phyloP scores from a whole-genome alignment of 2,797 vertebrate genomes.

The Agapornis canus region DNA sequence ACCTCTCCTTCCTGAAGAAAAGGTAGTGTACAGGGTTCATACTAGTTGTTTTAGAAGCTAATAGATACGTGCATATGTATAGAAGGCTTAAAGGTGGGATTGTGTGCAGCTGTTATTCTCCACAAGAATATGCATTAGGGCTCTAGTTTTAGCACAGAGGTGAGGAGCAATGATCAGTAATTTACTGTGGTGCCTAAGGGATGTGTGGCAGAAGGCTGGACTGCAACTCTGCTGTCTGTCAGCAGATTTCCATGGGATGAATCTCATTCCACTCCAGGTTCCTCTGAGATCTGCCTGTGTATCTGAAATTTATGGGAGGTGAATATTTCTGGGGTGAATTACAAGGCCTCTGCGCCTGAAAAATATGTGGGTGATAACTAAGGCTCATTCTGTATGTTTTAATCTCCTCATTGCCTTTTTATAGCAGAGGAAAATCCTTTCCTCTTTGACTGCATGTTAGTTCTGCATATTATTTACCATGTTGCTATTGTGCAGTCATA shows the following conservation, averaged over 20 bases:
- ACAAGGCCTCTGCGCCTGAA: background rate
- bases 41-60: background rate
- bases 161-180: background rate
- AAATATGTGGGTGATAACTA: background rate
- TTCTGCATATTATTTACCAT: constrained; percentile 25
- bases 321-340: background rate
- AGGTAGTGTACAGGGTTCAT: background rate
- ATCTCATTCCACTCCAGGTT: background rate
- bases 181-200: background rate
- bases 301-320: background rate
- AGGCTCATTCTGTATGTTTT: background rate
- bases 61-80: background rate
- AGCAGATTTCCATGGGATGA: background rate
- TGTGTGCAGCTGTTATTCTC: background rate
- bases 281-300: background rate
- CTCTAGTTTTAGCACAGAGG: background rate
- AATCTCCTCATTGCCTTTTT: background rate
- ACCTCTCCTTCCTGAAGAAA: background rate
- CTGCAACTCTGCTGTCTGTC: background rate
- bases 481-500: constrained; percentile 36
- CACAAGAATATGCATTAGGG: background rate
- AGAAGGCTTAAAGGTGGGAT: background rate
- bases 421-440: background rate
- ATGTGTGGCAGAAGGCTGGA: background rate
- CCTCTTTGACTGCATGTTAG: background rate